Percentiles rank a stretch among this genome's conserved stretches.
These are phyloP conservation scores for Hymenopus coronatus DNA, from an alignment of 2,888 invertebrate species.

Conservation along the genomic window DNA sequence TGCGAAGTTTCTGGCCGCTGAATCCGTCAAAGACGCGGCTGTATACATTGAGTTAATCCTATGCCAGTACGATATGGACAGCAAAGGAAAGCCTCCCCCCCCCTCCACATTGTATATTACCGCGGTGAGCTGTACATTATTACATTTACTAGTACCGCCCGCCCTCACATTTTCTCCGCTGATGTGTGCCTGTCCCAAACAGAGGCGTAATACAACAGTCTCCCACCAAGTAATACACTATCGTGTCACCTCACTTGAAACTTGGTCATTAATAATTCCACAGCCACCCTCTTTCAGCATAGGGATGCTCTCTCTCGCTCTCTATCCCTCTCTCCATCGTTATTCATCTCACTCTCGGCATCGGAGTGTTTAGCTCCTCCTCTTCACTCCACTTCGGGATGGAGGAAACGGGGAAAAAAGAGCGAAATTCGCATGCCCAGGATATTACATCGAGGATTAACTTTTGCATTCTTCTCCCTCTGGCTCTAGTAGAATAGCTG, in stretches of 20 bases:
- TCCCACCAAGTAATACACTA: background rate
- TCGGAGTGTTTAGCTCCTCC: background rate
- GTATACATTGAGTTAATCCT: too few relatives aligned
- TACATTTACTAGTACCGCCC: background rate
- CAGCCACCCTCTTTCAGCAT: background rate
- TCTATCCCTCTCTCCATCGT: background rate
- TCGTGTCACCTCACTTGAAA: background rate
- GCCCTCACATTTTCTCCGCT: background rate
- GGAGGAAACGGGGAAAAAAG: background rate
- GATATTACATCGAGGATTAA: background rate
- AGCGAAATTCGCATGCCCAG: background rate
- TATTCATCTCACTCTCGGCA: background rate
- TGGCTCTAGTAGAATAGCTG: background rate
- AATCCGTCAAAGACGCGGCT: too few relatives aligned
- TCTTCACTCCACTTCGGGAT: background rate
- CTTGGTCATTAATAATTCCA: conserved; percentile 5
- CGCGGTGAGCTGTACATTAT: background rate
- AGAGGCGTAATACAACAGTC: background rate
- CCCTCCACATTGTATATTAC: background rate
- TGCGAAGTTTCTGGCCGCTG: background rate
- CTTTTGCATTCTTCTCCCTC: background rate
- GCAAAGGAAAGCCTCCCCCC: too few relatives aligned
- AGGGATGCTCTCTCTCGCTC: background rate
- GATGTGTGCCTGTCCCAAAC: background rate
- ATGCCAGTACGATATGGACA: too few relatives aligned